These are phyloP conservation scores for Dryobotodes eremita DNA, from an alignment of 2,888 invertebrate species.

Conservation along the genomic window DNA sequence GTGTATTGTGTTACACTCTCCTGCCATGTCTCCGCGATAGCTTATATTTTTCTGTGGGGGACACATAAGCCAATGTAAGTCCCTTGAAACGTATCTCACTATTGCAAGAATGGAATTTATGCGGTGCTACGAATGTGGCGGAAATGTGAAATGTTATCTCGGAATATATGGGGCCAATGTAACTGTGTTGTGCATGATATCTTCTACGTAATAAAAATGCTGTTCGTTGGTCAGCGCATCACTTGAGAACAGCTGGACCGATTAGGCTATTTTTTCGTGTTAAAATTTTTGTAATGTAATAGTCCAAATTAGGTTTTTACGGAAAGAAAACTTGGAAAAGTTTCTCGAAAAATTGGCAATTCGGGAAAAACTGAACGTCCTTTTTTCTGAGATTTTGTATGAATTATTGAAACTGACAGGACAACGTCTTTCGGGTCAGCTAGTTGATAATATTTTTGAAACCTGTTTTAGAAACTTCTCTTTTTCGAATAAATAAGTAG, in stretches of 20 bases:
- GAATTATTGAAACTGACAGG: neutral
- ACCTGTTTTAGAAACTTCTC: neutral
- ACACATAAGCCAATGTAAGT: constrained; percentile 43
- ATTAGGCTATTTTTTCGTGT: neutral
- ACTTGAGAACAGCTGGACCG: neutral
- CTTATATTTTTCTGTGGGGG: constrained; percentile 28
- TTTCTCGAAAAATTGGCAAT: neutral
- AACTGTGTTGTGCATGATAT: neutral
- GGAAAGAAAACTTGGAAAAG: neutral
- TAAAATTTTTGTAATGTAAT: neutral
- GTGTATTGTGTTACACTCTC: constrained; percentile 8
- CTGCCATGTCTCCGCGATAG: constrained; percentile 14
- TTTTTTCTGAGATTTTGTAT: neutral
- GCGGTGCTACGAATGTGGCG: constrained; percentile 17
- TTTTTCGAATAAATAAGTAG: neutral
- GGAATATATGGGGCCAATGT: constrained; percentile 10
- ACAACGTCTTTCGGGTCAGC: neutral
- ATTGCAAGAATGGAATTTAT: constrained; percentile 54
- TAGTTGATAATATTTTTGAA: neutral
- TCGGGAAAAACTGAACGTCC: neutral
- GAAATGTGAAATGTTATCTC: constrained; percentile 37
- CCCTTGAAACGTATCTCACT: constrained; percentile 39
- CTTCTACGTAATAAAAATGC: neutral
- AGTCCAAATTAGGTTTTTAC: neutral
- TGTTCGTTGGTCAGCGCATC: neutral